Base-by-base conservation (phyloP, 1,140 invertebrate genomes). In the Trichonephila inaurata region DNA sequence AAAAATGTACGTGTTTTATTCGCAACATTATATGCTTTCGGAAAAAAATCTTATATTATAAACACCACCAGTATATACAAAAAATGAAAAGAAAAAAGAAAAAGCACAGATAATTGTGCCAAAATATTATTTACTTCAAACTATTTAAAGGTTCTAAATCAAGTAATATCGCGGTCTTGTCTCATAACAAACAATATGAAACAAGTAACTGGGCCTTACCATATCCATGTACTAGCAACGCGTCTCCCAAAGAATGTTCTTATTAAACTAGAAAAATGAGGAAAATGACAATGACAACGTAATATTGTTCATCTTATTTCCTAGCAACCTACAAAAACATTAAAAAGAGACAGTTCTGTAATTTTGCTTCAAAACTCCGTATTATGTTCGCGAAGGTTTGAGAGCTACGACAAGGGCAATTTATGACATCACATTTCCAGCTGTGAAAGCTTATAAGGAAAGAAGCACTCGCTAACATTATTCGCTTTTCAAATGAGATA, bases 371-470 rank as follows among this genome's bases (percentile, higher is more conserved):
- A 61, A n/a, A 44, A 64, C 24, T 81, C 51, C 24, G 10, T 28
- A 81, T 90, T 81, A 44, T 51, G 51, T 62, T 90, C 58, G 24
- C 51, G 51, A 66, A 1, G 89, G 89, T 90, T 90, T 90, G 62
- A 81, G 24, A 81, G 72, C 72, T 77, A 28, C 72, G 72, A 64
- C 85, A 87, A 64, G n/a, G 18, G 69, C 89, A 90, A 90, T 90
- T 90, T 90, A 81, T 90, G 89, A 90, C 44, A 77, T 90, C 89
- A 77, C 89, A 69, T 90, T 81, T 81, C 66, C 89, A 90, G 89
- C 89, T 90, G 89, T 90, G 81, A 90, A 90, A 40, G 89, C 69
- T 90, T 60, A 28, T 12, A 51, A 44, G 64, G 72, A 81, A 81
- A 64, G 64, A 89, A 89, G 33, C 64, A 89, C 64, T 89, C 40